phyloP scores from a whole-genome alignment of 2,888 invertebrate genomes.

The Galeruca laticollis region DNA sequence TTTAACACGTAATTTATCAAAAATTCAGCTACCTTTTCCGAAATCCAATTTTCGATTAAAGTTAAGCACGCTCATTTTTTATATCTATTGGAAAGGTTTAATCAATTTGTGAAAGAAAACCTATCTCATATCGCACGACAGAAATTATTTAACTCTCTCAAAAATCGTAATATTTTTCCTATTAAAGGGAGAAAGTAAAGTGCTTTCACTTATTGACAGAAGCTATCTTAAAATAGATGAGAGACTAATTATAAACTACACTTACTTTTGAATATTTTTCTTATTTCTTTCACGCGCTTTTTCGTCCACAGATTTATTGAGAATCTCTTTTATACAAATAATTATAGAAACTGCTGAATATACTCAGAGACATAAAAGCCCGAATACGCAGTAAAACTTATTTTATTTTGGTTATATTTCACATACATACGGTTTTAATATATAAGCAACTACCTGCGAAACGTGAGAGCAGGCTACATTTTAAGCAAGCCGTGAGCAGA shows the following conservation, averaged over 20 bases:
- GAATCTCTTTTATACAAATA: neutral
- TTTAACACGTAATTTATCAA: neutral
- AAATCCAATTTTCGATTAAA: neutral
- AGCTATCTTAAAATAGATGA: neutral
- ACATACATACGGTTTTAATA: too few species aligned
- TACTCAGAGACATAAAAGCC: too few species aligned
- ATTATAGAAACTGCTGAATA: too few species aligned
- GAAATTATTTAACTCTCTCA: neutral
- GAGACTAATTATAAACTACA: neutral
- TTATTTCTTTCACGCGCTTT: neutral
- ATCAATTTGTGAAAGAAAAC: neutral
- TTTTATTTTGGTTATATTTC: too few species aligned
- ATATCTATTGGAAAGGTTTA: slow-evolving; percentile 1
- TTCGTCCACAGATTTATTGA: neutral
- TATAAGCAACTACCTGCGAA: too few species aligned
- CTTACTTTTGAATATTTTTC: neutral
- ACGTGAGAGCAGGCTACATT: too few species aligned
- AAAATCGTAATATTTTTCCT: neutral
- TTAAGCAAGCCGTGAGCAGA: too few species aligned
- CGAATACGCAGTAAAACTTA: too few species aligned
- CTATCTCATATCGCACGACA: neutral
- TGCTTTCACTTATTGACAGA: neutral
- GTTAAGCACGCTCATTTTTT: neutral
- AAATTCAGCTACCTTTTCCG: neutral
- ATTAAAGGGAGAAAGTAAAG: neutral